Conservation (phyloP, 2,113 vertebrate species). For the Taxidea taxus region DNA sequence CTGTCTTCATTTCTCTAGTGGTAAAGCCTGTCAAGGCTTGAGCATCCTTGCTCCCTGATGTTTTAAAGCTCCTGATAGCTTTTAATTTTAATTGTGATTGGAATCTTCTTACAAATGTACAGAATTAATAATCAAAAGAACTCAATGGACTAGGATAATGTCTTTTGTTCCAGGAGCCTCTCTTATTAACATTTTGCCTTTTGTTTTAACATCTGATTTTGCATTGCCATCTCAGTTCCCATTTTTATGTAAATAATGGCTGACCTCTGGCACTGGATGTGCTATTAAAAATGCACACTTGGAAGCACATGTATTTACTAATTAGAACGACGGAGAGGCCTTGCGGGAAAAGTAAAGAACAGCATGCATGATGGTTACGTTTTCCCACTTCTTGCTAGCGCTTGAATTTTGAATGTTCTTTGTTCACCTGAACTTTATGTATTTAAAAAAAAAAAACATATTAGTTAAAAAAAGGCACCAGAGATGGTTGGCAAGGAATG, state of each 20-base stretch:
- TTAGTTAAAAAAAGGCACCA: not conserved
- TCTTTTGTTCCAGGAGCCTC: slow-evolving; percentile 36
- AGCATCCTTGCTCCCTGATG: not conserved
- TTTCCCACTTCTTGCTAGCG: not conserved
- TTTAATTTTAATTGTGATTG: slow-evolving; percentile 41
- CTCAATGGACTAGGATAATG: slow-evolving; percentile 2
- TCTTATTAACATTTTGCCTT: slow-evolving; percentile 51
- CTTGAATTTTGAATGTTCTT: slow-evolving; percentile 4
- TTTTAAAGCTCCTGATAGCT: not conserved
- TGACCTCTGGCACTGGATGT: slow-evolving; percentile 49
- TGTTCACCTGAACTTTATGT: not conserved
- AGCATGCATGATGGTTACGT: not conserved
- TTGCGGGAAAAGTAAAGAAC: not conserved
- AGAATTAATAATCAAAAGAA: slow-evolving; percentile 58
- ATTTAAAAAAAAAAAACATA: not conserved
- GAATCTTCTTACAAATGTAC: not conserved
- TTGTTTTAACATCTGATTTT: slow-evolving; percentile 44
- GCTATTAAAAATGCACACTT: slow-evolving; percentile 68
- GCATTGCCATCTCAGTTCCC: not conserved
- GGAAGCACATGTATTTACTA: slow-evolving; percentile 60
- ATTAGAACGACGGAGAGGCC: slow-evolving; percentile 53
- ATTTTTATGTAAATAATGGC: slow-evolving; percentile 56
- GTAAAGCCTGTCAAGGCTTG: not conserved
- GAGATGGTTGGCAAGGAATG: not conserved
- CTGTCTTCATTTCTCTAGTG: not conserved